phyloP scores from a whole-genome alignment of 2,113 vertebrate species.

The Dryoscopus gambensis region DNA sequence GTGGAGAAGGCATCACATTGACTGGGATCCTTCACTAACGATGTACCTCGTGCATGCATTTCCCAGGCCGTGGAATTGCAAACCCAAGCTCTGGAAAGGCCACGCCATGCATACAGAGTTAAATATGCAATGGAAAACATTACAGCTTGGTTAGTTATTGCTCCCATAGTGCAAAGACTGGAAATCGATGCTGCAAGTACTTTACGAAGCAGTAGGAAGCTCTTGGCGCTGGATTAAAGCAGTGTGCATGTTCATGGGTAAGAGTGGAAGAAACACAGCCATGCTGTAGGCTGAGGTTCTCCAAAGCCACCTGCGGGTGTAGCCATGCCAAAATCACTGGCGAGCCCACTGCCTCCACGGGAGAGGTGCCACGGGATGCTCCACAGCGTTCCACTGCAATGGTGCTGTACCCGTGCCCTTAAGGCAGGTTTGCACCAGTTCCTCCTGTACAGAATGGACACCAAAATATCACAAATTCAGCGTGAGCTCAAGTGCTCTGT shows the following conservation, averaged over 20 bases:
- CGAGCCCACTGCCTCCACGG: rapidly evolving
- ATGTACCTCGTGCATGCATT: background rate
- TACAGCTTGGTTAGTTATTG: background rate
- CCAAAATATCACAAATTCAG: background rate
- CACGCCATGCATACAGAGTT: background rate
- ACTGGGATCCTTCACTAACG: background rate
- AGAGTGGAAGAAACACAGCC: background rate
- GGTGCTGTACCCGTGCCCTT: rapidly evolving
- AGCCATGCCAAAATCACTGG: background rate
- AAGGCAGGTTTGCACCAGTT: background rate
- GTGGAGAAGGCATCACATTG: background rate
- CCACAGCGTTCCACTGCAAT: background rate
- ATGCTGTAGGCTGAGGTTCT: background rate
- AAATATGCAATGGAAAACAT: constrained; percentile 38
- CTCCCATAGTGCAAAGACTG: background rate
- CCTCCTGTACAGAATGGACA: background rate
- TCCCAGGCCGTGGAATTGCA: background rate
- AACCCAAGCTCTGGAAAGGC: background rate
- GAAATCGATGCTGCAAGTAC: background rate
- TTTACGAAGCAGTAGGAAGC: background rate
- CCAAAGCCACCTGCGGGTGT: background rate
- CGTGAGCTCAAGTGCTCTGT: background rate
- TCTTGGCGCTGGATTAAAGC: background rate
- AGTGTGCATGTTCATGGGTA: background rate
- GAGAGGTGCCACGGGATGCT: rapidly evolving